Evolutionary conservation across 2,797 vertebrate genomes (phyloP).

Genomic region (Syndactyla subalaris): DNA sequence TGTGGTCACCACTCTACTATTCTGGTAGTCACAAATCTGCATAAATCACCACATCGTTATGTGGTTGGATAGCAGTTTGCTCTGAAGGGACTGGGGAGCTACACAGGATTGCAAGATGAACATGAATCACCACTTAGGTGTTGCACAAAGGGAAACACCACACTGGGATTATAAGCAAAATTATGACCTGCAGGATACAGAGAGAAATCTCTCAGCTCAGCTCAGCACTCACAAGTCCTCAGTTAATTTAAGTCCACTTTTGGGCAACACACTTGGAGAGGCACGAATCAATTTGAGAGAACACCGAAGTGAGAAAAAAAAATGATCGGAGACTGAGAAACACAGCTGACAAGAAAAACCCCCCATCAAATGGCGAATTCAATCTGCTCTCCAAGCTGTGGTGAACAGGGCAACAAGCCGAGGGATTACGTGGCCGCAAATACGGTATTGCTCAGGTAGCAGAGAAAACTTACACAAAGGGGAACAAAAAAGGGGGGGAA

Average conservation of each 20-base stretch:
- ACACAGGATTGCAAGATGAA: background rate
- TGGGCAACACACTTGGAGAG: background rate
- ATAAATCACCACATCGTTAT: background rate
- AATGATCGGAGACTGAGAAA: background rate
- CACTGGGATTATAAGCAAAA: constrained; percentile 22
- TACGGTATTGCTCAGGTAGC: background rate
- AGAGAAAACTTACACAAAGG: background rate
- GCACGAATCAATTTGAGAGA: background rate
- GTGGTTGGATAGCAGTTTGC: background rate
- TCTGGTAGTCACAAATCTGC: background rate
- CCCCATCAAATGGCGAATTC: background rate
- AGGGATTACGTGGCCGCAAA: background rate
- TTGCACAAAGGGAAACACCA: background rate
- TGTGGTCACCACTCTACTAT: background rate
- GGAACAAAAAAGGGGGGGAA: background rate
- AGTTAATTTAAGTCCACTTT: constrained; percentile 32
- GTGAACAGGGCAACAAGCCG: background rate
- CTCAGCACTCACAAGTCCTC: background rate
- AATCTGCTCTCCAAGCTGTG: background rate
- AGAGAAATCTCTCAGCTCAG: background rate
- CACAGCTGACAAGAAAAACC: background rate
- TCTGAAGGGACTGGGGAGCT: background rate
- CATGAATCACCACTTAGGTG: background rate
- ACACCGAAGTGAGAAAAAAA: background rate
- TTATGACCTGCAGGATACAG: background rate